Base-by-base conservation (phyloP, 1,140 invertebrate species). In the Drosophila ambigua region DNA sequence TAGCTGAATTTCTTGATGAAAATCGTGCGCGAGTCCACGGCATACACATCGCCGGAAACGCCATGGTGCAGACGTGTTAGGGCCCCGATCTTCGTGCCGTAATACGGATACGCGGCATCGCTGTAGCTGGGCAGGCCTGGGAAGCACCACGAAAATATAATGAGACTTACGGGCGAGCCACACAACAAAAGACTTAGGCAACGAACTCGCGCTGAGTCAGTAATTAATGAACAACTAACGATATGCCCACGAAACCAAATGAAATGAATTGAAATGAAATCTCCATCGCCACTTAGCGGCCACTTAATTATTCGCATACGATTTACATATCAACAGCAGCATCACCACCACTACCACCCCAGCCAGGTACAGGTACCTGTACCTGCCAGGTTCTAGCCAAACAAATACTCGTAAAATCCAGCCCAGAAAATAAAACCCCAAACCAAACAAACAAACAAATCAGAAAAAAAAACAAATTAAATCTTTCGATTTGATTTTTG, bases 1-100 rank as follows among this genome's bases (percentile, higher is more conserved):
- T 98, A 98, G 16, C 94, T 96, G 90, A 98, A 97, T 91, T 96
- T 95, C 91, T 97, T 96, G 74, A 98, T 94, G 93, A 96, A 96
- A 39, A 98, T 91, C 39, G 97, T 98, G 75, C 96, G 93, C 28
- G 95, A 95, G 92, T 98, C 97, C 0, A 98, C 96, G 1, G 96
- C 97, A 92, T 95, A 98, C 28, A 98, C 96, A 84, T 96, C 95
- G 11, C 97, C 97, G 61, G 94, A 95, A 65, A 98, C 96, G 52
- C 94, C 95, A 92, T 98, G 97, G 90, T 97, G 95, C 60, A 96
- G 93, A 91, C 95, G 93, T 15, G 94, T 95, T 77, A 98, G 93
- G 89, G 95, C 93, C 24, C 96, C 96, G 53, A 98, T 93, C 79
- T 95, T 94, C 92, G 95, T 95, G 49, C 97, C 97, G 77, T 95